Conservation (phyloP, 1,140 invertebrate species). For the Tetramorium parvispinum region DNA sequence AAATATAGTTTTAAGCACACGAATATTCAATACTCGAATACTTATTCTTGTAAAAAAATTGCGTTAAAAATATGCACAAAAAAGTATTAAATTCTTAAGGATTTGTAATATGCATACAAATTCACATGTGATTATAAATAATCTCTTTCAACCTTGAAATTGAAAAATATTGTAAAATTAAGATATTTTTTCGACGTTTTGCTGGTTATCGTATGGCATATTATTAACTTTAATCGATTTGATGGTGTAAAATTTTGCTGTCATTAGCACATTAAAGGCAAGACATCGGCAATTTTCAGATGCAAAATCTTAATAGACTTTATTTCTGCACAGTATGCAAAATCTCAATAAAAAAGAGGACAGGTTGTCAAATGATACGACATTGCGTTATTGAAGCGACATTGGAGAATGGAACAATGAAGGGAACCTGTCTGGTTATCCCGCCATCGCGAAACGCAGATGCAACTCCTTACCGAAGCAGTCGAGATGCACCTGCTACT, state of each 20-base stretch:
- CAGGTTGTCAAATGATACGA: slow-evolving; percentile 21
- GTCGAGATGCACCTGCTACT: slow-evolving; percentile 41
- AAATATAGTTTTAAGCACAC: neutral
- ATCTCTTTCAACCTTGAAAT: no score
- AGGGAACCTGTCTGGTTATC: slow-evolving; percentile 26
- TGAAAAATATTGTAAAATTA: neutral
- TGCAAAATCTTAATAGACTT: neutral
- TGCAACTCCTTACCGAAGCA: slow-evolving; percentile 19
- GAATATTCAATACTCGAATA: neutral
- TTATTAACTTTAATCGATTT: neutral
- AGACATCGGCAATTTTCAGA: neutral
- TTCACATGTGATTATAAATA: no score
- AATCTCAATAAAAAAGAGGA: neutral
- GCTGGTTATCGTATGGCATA: neutral
- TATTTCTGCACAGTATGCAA: neutral
- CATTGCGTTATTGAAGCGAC: neutral
- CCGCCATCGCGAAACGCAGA: slow-evolving; percentile 36
- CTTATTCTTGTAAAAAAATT: neutral
- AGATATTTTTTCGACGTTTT: slow-evolving; percentile 5
- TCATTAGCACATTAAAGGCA: neutral
- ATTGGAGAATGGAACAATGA: slow-evolving; percentile 31
- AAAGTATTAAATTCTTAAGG: neutral
- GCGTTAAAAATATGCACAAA: neutral
- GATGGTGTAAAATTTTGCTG: neutral
- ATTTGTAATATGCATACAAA: no score